A percentile compares a stretch with the other conserved stretches of the same genome.
phyloP scores from a whole-genome alignment of 2,888 invertebrate genomes.

The Eupithecia dodoneata region DNA sequence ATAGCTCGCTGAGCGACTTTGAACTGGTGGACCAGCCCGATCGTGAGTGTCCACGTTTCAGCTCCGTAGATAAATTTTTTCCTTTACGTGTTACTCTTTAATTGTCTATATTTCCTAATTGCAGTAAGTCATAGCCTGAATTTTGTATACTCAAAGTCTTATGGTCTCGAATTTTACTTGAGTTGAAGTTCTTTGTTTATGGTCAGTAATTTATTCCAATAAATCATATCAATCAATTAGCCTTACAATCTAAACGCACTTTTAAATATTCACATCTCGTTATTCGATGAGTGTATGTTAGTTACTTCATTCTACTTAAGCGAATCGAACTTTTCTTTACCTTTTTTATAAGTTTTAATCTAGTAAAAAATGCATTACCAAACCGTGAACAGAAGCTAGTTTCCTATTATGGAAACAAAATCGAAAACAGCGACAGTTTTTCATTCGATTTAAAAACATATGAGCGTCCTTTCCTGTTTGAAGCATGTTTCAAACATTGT shows the following conservation, averaged over 20 bases:
- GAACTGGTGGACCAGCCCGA: too few relatives aligned
- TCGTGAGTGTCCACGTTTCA: too few relatives aligned
- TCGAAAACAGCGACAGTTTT: neutral
- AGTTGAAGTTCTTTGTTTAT: too few relatives aligned
- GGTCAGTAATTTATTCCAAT: too few relatives aligned
- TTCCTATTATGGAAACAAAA: conserved; percentile 1
- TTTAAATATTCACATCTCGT: neutral
- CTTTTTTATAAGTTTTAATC: neutral
- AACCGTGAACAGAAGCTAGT: neutral
- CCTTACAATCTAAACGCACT: neutral
- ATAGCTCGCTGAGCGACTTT: too few relatives aligned
- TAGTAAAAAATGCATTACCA: neutral
- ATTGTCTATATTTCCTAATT: neutral
- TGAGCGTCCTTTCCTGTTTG: neutral
- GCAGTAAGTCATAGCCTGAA: too few relatives aligned
- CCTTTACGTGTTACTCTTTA: neutral
- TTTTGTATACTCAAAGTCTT: too few relatives aligned
- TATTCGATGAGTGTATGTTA: neutral
- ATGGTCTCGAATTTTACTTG: too few relatives aligned
- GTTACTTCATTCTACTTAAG: too few relatives aligned
- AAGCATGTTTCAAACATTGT: neutral
- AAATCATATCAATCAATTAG: neutral
- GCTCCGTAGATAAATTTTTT: too few relatives aligned
- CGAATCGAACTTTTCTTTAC: neutral
- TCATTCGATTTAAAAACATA: neutral